Conservation (phyloP, 2,797 vertebrate genomes). For the Hipposideros larvatus region DNA sequence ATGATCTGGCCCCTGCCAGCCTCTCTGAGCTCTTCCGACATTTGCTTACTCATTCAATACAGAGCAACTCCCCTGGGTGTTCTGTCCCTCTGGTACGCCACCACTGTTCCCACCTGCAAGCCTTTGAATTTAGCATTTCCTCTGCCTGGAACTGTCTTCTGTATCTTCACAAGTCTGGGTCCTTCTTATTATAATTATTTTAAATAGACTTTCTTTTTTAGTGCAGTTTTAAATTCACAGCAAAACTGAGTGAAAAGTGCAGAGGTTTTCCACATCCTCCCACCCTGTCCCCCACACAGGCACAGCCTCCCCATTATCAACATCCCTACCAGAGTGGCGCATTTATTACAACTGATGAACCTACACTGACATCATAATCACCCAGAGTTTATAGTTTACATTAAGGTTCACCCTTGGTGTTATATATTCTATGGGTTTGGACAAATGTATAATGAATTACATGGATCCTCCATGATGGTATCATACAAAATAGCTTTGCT, state of each 20-base stretch:
- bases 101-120: not conserved
- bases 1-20: not conserved
- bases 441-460: not conserved
- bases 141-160: not conserved
- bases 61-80: not conserved
- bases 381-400: not conserved
- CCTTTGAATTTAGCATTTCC: not conserved
- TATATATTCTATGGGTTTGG: not conserved
- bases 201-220: not conserved
- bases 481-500: not conserved
- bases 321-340: not conserved
- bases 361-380: not conserved
- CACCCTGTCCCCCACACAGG: no score
- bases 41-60: not conserved
- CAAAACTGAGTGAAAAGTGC: not conserved
- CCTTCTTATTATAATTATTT: conserved; percentile 24
- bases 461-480: not conserved
- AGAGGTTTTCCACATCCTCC: not conserved
- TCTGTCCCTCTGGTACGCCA: not conserved
- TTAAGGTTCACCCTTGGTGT: not conserved
- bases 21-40: not conserved
- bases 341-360: not conserved
- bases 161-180: not conserved
- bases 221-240: not conserved
- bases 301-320: not conserved